Conservation (phyloP, 2,113 vertebrate genomes). For the Ahaetulla prasina region DNA sequence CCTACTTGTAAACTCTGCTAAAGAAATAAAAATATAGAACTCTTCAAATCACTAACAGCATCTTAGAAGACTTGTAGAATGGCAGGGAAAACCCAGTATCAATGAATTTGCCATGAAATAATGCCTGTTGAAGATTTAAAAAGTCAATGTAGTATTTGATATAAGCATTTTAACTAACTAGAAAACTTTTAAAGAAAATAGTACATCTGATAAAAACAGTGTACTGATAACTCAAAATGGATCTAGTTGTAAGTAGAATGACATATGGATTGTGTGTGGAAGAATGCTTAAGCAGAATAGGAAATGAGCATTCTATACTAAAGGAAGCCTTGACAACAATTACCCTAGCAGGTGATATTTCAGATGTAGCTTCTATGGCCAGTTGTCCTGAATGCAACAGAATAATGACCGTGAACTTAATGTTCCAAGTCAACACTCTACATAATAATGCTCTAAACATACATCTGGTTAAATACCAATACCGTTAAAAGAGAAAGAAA, state of each 20-base stretch:
- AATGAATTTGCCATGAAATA: conserved; percentile 98
- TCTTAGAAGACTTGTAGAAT: conserved; percentile 87
- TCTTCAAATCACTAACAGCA: background rate
- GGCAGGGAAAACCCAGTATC: conserved; percentile 98
- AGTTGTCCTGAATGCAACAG: background rate
- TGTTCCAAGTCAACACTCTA: background rate
- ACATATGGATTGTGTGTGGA: background rate
- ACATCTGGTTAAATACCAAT: background rate
- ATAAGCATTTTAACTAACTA: conserved; percentile 3
- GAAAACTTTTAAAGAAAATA: background rate
- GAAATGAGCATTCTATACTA: background rate
- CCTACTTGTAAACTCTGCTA: background rate
- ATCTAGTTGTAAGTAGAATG: background rate
- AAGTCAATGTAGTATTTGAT: conserved; percentile 10
- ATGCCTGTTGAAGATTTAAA: conserved; percentile 75
- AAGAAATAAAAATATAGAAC: background rate
- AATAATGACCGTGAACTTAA: background rate
- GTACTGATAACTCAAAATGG: conserved; percentile 1
- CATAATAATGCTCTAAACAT: background rate
- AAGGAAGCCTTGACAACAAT: background rate
- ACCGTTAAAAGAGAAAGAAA: background rate
- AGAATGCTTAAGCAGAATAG: background rate
- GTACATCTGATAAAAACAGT: conserved; percentile 1
- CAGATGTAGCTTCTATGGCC: background rate
- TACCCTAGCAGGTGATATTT: background rate